Evolutionary conservation across 2,797 vertebrate species (phyloP).

Genomic region (Muscicapa striata): DNA sequence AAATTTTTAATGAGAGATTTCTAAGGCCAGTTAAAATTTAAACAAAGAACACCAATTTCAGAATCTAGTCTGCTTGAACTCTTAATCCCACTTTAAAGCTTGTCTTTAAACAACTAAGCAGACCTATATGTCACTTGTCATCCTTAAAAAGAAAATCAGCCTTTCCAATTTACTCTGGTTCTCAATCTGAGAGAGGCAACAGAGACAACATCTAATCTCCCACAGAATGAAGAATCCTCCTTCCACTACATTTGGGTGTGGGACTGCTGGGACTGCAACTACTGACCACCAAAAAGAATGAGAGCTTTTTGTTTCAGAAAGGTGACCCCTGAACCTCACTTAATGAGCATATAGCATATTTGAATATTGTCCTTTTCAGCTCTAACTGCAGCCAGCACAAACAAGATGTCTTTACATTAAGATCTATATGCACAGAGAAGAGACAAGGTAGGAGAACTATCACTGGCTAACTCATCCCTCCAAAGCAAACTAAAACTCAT

Average conservation of each 20-base stretch:
- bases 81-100: not conserved
- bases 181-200: not conserved
- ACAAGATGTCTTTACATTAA: not conserved
- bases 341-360: not conserved
- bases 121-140: not conserved
- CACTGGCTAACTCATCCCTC: not conserved
- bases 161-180: not conserved
- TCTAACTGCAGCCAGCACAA: not conserved
- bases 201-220: not conserved
- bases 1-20: not conserved
- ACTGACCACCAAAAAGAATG: not conserved
- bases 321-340: not conserved
- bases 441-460: not conserved
- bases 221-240: not conserved
- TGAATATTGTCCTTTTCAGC: not conserved
- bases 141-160: not conserved
- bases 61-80: not conserved
- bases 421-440: not conserved
- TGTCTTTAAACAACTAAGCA: not conserved
- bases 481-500: not conserved
- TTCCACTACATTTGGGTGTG: not conserved
- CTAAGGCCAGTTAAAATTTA: constrained; percentile 10
- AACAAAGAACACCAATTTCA: not conserved
- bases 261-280: not conserved
- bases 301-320: not conserved